These are phyloP conservation scores for Tamandua tetradactyla DNA, from an alignment of 2,797 vertebrate species.

Conservation along the genomic window DNA sequence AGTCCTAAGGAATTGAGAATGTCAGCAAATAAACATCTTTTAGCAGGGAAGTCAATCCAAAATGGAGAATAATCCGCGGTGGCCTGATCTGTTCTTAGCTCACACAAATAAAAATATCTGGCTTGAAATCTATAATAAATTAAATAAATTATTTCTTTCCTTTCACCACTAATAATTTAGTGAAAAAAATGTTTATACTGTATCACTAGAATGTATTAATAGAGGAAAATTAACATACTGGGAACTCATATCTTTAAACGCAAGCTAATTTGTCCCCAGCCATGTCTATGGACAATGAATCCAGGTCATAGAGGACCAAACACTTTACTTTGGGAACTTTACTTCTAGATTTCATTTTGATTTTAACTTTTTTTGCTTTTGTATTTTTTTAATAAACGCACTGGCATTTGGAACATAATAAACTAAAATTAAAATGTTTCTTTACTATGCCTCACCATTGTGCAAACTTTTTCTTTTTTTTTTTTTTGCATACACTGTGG, in stretches of 20 bases:
- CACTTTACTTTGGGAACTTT: conserved; percentile 85
- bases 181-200: conserved; percentile 77
- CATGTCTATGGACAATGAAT: conserved; percentile 80
- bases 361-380: conserved; percentile 88
- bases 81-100: conserved; percentile 85
- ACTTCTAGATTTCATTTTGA: conserved; percentile 87
- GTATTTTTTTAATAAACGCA: conserved; percentile 88
- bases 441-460: conserved; percentile 89
- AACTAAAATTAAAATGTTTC: conserved; percentile 86
- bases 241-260: conserved; percentile 78
- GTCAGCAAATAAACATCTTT: conserved; percentile 84
- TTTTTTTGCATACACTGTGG: conserved; percentile 88
- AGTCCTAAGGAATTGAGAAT: conserved; percentile 85
- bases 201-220: conserved; percentile 81
- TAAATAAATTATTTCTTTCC: conserved; percentile 75
- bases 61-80: conserved; percentile 89
- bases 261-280: conserved; percentile 78
- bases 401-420: conserved; percentile 88
- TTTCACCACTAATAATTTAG: conserved; percentile 80
- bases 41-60: conserved; percentile 89
- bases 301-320: conserved; percentile 84
- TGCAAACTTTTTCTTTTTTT: conserved; percentile 74
- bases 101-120: conserved; percentile 81
- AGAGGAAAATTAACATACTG: conserved; percentile 76
- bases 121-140: conserved; percentile 74